Percentiles rank a stretch among this genome's conserved stretches.
Conservation (phyloP, 2,888 invertebrate species). For the Xestia sexstrigata region DNA sequence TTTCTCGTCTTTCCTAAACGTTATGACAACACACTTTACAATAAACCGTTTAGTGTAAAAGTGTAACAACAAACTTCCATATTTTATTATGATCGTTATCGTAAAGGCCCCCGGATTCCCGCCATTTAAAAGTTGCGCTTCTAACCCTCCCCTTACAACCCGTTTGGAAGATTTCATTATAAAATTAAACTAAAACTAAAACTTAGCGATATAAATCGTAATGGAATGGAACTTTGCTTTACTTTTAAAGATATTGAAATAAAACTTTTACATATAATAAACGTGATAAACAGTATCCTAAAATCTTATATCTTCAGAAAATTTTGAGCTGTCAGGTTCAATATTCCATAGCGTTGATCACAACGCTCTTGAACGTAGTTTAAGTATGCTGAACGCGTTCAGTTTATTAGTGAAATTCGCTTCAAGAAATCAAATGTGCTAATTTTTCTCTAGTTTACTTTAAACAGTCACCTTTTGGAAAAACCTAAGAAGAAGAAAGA, state of each 20-base stretch:
- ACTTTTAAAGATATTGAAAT: constrained; percentile 17
- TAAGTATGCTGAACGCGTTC: background rate
- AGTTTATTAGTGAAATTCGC: background rate
- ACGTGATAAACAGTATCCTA: background rate
- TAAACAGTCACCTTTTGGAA: background rate
- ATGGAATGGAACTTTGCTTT: constrained; percentile 61
- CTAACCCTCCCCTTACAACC: constrained; percentile 71
- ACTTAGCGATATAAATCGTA: constrained; percentile 68
- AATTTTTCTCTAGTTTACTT: too few relatives aligned
- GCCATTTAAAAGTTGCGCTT: constrained; percentile 84
- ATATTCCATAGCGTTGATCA: background rate
- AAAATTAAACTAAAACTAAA: constrained; percentile 86
- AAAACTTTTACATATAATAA: background rate
- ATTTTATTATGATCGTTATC: constrained; percentile 90
- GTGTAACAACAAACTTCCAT: constrained; percentile 89
- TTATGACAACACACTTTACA: constrained; percentile 80
- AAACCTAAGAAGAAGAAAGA: background rate
- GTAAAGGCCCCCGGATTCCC: constrained; percentile 83
- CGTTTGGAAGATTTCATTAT: constrained; percentile 85
- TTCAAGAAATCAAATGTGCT: background rate
- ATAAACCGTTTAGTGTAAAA: constrained; percentile 89
- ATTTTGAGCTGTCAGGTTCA: background rate
- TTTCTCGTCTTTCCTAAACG: constrained; percentile 70
- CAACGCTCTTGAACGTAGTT: background rate
- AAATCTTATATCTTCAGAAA: background rate